Base-by-base conservation (phyloP, 2,888 invertebrate genomes). In the Yponomeuta sedellus region DNA sequence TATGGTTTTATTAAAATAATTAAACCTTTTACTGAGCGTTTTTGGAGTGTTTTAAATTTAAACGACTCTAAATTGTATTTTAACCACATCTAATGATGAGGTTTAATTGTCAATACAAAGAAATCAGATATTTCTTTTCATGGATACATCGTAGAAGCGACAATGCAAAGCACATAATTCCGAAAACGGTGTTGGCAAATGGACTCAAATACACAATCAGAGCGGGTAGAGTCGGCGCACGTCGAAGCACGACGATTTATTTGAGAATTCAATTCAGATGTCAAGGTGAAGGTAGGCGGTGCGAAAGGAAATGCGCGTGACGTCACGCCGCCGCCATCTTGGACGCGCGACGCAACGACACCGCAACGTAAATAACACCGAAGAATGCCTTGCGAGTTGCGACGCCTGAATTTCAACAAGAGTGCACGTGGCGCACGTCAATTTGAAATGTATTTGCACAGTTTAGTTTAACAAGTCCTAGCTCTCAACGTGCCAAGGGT, bases 251-350 rank as follows among this genome's bases (percentile, higher is more conserved):
- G 39, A 62, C 34, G 28, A 62, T 82, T 80, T 81, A 62, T 82
- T 80, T 81, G 76, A 82, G 78, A 83, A 83, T 85, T 87, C 85
- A 84, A 86, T 81, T 80, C 79, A 84, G 87, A 88, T 88, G 88
- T 88, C 88, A 90, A 88, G 89, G 86, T 83, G 85, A 86, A 82
- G 83, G 44, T 52, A 52, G 59, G 59, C 83, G 80, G 82, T 78
- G 83, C 78, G 82, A 87, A 88, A 88, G 88, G 88, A 86, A 86
- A 65, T 82, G 83, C 82, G 80, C 76, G 76, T 88, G 86, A 88
- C 88, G 88, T 89, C 87, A 87, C 77, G 58, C 20, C 58, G 62
- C 80, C 79, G 86, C 86, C 85, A 86, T 83, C 79, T 84, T 85
- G 76, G 22, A 1, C 64, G 58, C 58, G 56, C 66, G 57, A 62